phyloP scores from a whole-genome alignment of 2,888 invertebrate genomes.

The Pseudanteris insignis region DNA sequence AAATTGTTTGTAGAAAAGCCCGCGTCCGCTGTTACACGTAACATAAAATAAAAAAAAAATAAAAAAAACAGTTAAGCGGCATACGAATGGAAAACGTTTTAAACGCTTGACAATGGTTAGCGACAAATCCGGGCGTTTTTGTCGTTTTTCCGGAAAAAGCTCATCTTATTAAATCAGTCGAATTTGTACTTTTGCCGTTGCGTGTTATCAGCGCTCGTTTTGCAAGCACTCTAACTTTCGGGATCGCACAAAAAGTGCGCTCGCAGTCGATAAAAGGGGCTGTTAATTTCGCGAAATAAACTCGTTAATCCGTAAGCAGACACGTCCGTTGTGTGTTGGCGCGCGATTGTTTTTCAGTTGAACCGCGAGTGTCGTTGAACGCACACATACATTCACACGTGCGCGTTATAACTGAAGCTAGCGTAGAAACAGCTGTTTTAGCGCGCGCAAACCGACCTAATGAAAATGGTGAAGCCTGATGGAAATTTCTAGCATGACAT shows the following conservation, averaged over 20 bases:
- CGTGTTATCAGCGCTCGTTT: slow-evolving; percentile 5
- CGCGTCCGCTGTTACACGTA: too few species aligned
- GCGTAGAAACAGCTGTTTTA: slow-evolving; percentile 35
- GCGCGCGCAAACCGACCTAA: too few species aligned
- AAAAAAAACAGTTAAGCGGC: too few species aligned
- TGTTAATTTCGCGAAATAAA: slow-evolving; percentile 37
- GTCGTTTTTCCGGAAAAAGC: too few species aligned
- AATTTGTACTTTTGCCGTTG: slow-evolving; percentile 1
- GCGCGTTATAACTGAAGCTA: too few species aligned
- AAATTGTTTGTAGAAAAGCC: too few species aligned
- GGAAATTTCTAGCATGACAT: slow-evolving; percentile 29
- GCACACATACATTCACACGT: too few species aligned
- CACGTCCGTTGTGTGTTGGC: slow-evolving; percentile 10
- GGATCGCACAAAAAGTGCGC: not conserved
- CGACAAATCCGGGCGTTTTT: too few species aligned
- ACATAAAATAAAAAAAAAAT: too few species aligned
- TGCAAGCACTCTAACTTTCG: slow-evolving; percentile 5
- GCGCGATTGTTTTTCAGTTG: slow-evolving; percentile 33
- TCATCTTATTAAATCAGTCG: slow-evolving; percentile 4
- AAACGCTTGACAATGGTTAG: not conserved
- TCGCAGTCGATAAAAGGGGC: slow-evolving; percentile 20
- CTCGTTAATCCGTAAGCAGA: slow-evolving; percentile 40
- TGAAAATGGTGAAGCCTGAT: too few species aligned
- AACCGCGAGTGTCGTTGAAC: slow-evolving; percentile 7
- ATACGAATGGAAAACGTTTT: too few species aligned